phyloP scores from a whole-genome alignment of 2,888 invertebrate genomes.

The Mesorhabditis sp. region DNA sequence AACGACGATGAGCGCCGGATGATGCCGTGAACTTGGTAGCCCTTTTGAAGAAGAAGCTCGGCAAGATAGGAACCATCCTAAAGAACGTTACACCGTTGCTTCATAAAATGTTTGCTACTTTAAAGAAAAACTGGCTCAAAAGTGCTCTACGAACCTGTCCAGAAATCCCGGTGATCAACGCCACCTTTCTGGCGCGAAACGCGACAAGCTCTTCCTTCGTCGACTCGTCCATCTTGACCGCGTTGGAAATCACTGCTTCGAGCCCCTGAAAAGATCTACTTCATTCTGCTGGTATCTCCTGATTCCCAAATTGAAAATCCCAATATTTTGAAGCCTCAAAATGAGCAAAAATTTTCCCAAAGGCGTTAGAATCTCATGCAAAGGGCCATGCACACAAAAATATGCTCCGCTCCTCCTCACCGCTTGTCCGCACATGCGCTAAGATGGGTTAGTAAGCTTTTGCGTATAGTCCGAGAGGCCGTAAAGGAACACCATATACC shows the following conservation, averaged over 20 bases:
- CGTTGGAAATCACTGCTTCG: slow-evolving; percentile 37
- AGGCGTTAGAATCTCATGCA: no score
- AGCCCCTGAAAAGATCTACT: slow-evolving; percentile 28
- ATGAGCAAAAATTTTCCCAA: no score
- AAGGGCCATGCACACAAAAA: no score
- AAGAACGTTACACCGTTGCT: not conserved
- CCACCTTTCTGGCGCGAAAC: slow-evolving; percentile 66
- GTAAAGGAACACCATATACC: no score
- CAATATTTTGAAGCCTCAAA: no score
- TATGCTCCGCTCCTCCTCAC: no score
- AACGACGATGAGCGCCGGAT: slow-evolving; percentile 75
- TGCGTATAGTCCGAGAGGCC: no score
- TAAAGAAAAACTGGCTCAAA: not conserved
- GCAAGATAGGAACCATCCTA: slow-evolving; percentile 97
- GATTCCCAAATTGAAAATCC: no score
- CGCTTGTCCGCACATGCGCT: no score
- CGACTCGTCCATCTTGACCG: slow-evolving; percentile 30
- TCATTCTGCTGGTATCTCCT: no score
- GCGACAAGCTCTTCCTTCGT: slow-evolving; percentile 39
- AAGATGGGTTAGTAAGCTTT: no score
- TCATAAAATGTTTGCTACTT: not conserved
- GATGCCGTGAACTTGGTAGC: slow-evolving; percentile 87
- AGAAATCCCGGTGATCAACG: slow-evolving; percentile 91
- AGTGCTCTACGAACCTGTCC: slow-evolving; percentile 75
- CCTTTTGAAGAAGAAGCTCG: slow-evolving; percentile 84